Base-by-base conservation (phyloP, 2,888 invertebrate species). In the Drosophila hawaiiensis region DNA sequence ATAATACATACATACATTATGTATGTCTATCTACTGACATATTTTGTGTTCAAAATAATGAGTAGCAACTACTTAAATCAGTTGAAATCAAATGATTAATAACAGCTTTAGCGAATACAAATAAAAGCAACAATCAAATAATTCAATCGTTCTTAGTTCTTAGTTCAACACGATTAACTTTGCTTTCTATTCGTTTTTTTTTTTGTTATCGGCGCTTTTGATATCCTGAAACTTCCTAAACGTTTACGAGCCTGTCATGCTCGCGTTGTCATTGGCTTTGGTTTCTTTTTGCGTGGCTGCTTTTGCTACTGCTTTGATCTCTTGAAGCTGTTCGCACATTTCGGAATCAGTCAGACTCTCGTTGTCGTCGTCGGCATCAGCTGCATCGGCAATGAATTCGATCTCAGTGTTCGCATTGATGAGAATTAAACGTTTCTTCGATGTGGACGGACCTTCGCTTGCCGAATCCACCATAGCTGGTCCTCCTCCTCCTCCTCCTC, bases 11-110 rank as follows among this genome's bases (percentile, higher is more conserved):
- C 53, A 68, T 66, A 39, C 41, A 62, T 37, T 53, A 63, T 64
- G 68, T 73, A 67, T 71, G 78, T 78, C 65, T 86, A 78, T 80
- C 82, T 82, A 78, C 66, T 78, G 86, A 89, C 76, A 87, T 86
- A 43, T 69, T 77, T 84, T 87, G 90, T 89, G 88, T 87, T 87
- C 84, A 82, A 72, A 76, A 62, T 78, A 68, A 71, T 77, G 74
- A 66, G 66, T 84, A 86, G 86, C 74, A 71, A 84, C 58, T 78
- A 83, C 69, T 80, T 77, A 61, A 82, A 80, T 64, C 69, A 77
- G 76, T 70, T 56, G 49, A 56, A 63, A 55, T 71, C 43, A 53
- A 39, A 54, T 66, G 33, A 61, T 71, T 37, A 65, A 61, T 50
- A 77, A 61, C 64, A 66, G 82, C 78, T 78, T 77, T 68, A 80